Conservation (phyloP, 2,797 vertebrate species). For the Spinibarbus caldwelli region DNA sequence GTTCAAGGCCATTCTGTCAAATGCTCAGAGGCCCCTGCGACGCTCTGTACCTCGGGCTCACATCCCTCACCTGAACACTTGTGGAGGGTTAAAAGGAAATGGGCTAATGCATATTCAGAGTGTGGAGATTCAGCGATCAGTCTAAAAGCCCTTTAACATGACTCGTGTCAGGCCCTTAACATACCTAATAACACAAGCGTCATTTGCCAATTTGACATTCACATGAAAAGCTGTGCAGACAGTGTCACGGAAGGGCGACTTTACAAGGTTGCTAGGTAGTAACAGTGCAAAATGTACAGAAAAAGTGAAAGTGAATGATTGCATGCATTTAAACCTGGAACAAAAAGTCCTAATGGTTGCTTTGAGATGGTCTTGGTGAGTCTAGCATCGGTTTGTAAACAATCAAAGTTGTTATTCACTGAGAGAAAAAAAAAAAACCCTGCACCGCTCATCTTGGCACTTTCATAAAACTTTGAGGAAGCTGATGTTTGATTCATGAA, state of each 20-base stretch:
- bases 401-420: background rate
- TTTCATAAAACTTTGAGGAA: background rate
- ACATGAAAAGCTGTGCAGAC: background rate
- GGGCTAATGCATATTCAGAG: background rate
- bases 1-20: slow-evolving; percentile 28
- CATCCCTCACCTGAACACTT: background rate
- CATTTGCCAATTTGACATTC: background rate
- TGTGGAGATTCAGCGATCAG: slow-evolving; percentile 1
- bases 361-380: background rate
- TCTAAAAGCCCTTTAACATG: background rate
- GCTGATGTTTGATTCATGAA: background rate
- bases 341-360: background rate
- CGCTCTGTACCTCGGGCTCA: background rate
- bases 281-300: background rate
- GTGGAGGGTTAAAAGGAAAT: slow-evolving; percentile 1
- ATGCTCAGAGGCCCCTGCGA: background rate
- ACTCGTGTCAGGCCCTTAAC: background rate
- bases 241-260: background rate
- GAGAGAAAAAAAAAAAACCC: background rate
- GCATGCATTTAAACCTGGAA: background rate
- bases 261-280: background rate
- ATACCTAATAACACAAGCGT: background rate
- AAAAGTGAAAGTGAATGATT: background rate
- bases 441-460: background rate
- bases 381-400: background rate